These are phyloP conservation scores for Uloborus diversus DNA, from an alignment of 1,140 invertebrate species.

Conservation along the genomic window DNA sequence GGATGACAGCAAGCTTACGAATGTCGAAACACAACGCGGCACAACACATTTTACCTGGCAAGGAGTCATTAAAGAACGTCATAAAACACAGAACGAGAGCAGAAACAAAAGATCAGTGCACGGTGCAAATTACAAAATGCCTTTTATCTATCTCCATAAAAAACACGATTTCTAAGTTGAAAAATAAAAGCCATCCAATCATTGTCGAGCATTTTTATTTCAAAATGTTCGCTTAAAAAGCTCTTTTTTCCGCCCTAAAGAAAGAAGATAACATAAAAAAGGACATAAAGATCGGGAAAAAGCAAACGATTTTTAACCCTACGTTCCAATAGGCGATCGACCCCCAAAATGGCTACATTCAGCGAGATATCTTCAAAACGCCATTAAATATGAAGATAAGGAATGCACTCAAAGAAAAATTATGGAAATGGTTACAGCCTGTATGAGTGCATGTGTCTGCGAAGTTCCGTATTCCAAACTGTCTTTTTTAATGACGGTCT, in stretches of 20 bases:
- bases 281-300: neutral
- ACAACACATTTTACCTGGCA: too few species aligned
- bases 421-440: slow-evolving; percentile 24
- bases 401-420: slow-evolving; percentile 26
- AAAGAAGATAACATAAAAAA: neutral
- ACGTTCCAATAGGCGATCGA: slow-evolving; percentile 43
- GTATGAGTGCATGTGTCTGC: neutral
- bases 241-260: neutral
- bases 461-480: neutral
- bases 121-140: neutral
- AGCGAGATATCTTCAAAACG: slow-evolving; percentile 30
- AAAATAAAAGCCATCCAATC: slow-evolving; percentile 6
- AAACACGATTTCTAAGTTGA: neutral
- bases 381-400: slow-evolving; percentile 37
- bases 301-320: slow-evolving; percentile 41
- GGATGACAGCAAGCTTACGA: too few species aligned
- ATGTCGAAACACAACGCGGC: too few species aligned
- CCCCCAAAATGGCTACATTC: slow-evolving; percentile 10
- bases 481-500: slow-evolving; percentile 32
- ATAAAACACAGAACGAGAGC: too few species aligned
- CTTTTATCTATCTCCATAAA: neutral
- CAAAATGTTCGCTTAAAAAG: neutral
- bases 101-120: neutral
- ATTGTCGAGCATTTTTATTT: slow-evolving; percentile 29
- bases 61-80: too few species aligned